phyloP scores from a whole-genome alignment of 2,113 vertebrate species.

The Panthera leo region DNA sequence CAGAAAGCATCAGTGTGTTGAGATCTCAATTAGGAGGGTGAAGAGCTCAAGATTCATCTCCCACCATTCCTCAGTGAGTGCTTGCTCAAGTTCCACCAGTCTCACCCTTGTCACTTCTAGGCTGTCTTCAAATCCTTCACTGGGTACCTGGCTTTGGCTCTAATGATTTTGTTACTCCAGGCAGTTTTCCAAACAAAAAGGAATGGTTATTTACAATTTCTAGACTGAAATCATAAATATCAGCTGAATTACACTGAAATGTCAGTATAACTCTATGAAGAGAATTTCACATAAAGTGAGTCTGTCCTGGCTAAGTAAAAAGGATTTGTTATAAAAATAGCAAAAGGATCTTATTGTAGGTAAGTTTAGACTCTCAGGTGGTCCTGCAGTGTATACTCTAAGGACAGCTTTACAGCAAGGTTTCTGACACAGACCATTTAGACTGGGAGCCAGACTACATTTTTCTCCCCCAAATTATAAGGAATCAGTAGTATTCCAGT shows the following conservation, averaged over 20 bases:
- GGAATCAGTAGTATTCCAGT: constrained; percentile 22
- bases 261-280: constrained; percentile 6
- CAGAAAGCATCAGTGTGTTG: background rate
- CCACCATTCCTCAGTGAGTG: background rate
- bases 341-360: constrained; percentile 46
- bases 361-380: constrained; percentile 39
- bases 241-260: constrained; percentile 34
- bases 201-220: constrained; percentile 49
- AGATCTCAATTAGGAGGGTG: background rate
- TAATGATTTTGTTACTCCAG: constrained; percentile 35
- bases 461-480: constrained; percentile 40
- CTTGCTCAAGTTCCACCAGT: background rate
- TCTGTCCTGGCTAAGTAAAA: constrained; percentile 46
- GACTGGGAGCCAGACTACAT: constrained; percentile 52
- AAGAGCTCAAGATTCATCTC: background rate
- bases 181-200: constrained; percentile 67
- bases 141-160: background rate
- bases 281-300: background rate
- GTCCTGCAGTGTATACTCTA: constrained; percentile 16
- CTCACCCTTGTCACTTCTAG: background rate
- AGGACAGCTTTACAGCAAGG: constrained; percentile 47
- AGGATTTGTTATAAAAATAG: constrained; percentile 42
- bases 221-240: constrained; percentile 55
- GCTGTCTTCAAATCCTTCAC: background rate
- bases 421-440: constrained; percentile 63